These are phyloP conservation scores for Coronaproctus castanopsis DNA, from an alignment of 2,888 invertebrate species.

Conservation along the genomic window DNA sequence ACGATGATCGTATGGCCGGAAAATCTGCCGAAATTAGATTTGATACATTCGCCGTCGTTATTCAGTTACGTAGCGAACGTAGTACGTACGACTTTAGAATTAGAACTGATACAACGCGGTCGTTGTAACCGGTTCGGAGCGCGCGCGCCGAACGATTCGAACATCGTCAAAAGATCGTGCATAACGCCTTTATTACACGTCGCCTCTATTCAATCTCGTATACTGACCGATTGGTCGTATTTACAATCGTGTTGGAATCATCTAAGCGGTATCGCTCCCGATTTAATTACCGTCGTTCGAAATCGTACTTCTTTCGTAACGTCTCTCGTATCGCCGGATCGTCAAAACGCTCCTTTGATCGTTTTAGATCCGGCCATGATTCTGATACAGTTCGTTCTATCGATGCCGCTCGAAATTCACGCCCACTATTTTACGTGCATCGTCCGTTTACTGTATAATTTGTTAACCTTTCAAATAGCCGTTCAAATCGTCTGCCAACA, in stretches of 20 bases:
- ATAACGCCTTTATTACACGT: slow-evolving; percentile 71
- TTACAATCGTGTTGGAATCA: slow-evolving; percentile 38
- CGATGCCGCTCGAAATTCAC: slow-evolving; percentile 41
- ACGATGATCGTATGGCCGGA: slow-evolving; percentile 67
- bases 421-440: slow-evolving; percentile 55
- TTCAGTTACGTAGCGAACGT: slow-evolving; percentile 48
- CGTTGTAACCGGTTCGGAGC: slow-evolving; percentile 23
- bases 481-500: slow-evolving; percentile 52
- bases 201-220: slow-evolving; percentile 62
- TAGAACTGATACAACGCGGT: slow-evolving; percentile 76
- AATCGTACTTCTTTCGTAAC: slow-evolving; percentile 23
- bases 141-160: background rate
- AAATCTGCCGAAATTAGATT: slow-evolving; percentile 41
- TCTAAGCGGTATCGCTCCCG: slow-evolving; percentile 29
- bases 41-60: background rate
- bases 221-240: slow-evolving; percentile 38
- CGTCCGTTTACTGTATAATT: slow-evolving; percentile 69
- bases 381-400: slow-evolving; percentile 64
- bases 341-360: slow-evolving; percentile 56
- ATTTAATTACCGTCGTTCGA: slow-evolving; percentile 26
- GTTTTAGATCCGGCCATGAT: slow-evolving; percentile 69
- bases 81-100: slow-evolving; percentile 76
- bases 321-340: slow-evolving; percentile 23
- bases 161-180: slow-evolving; percentile 6
- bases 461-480: slow-evolving; percentile 73